Conservation (phyloP, 1,140 invertebrate genomes). For the Scaptomyza montana region DNA sequence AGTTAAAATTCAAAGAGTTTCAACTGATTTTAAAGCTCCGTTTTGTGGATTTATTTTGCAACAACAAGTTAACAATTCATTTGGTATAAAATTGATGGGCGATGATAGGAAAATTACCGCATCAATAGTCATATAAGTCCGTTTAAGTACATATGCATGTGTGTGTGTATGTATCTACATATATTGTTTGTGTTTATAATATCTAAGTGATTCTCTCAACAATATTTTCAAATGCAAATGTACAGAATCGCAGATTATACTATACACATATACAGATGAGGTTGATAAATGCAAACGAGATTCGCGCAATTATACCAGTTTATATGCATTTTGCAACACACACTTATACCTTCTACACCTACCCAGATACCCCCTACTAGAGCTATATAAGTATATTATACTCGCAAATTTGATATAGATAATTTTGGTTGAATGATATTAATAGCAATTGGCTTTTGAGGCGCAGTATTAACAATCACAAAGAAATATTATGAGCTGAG, state of each 20-base stretch:
- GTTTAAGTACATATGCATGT: conserved; percentile 1
- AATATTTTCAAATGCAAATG: conserved; percentile 61
- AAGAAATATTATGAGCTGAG: not conserved
- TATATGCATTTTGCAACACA: conserved; percentile 57
- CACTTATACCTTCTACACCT: too few relatives aligned
- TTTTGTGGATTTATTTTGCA: not conserved
- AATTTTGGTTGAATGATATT: conserved; percentile 55
- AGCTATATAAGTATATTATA: conserved; percentile 3
- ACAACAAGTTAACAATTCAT: conserved; percentile 3
- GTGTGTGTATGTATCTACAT: not conserved
- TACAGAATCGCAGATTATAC: conserved; percentile 59
- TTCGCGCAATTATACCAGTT: conserved; percentile 66
- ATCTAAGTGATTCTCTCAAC: conserved; percentile 19
- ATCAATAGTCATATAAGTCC: conserved; percentile 23
- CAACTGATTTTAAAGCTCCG: too few relatives aligned
- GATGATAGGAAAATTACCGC: conserved; percentile 64
- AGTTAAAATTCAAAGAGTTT: too few relatives aligned
- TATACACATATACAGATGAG: conserved; percentile 35
- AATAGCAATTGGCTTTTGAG: conserved; percentile 43
- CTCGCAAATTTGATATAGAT: conserved; percentile 41
- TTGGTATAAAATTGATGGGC: conserved; percentile 49
- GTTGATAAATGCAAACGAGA: conserved; percentile 34
- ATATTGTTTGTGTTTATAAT: conserved; percentile 2
- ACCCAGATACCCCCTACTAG: too few relatives aligned
- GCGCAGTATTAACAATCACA: conserved; percentile 13